Evolutionary conservation across 2,797 vertebrate genomes (phyloP).

Genomic region (Capromys pilorides): DNA sequence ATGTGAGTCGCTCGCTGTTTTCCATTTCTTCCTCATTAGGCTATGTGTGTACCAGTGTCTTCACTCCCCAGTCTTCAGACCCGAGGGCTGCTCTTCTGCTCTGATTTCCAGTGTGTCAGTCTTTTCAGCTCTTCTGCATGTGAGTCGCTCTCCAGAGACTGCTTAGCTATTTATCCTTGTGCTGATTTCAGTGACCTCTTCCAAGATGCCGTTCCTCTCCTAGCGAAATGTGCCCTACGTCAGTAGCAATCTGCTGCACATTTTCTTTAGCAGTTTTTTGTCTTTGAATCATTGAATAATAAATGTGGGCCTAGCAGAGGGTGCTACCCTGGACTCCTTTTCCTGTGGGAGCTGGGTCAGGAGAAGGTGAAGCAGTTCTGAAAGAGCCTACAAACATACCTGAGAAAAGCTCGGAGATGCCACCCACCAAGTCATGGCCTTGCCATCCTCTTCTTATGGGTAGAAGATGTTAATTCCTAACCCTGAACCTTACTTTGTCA

Average conservation of each 20-base stretch:
- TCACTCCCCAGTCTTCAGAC: background rate
- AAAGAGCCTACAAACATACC: background rate
- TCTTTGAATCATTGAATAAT: conserved; percentile 45
- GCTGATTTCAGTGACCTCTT: background rate
- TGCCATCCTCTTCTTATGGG: background rate
- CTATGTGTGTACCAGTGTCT: background rate
- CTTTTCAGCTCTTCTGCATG: background rate
- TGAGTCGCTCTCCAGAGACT: background rate
- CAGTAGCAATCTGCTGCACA: background rate
- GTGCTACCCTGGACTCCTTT: background rate
- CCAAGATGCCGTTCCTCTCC: background rate
- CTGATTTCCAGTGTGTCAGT: background rate
- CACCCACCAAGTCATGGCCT: background rate
- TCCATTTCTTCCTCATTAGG: background rate
- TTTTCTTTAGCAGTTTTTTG: background rate
- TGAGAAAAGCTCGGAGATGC: background rate
- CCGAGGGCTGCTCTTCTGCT: background rate
- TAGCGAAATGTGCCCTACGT: background rate
- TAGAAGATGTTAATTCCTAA: background rate
- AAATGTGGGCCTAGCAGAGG: background rate
- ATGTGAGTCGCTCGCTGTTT: background rate
- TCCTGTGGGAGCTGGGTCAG: conserved; percentile 3
- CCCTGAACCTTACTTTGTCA: background rate
- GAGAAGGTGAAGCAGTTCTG: background rate
- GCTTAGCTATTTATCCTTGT: background rate